Conservation (phyloP, 2,113 vertebrate genomes). For the Ageneiosus marmoratus region DNA sequence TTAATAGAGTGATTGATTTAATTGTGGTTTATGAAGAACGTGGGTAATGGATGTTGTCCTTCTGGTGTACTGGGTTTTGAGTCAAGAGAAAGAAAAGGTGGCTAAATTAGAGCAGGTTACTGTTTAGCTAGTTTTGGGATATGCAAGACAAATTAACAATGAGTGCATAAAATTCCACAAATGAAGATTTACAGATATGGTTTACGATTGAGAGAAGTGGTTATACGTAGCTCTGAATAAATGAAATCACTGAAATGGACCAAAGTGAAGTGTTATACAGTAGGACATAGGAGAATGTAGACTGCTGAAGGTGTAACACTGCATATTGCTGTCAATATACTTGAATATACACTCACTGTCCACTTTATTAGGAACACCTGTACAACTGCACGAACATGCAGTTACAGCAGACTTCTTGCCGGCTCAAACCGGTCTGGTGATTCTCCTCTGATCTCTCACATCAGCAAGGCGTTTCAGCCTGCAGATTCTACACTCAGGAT, state of each 20-base stretch:
- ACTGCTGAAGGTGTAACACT: conserved; percentile 21
- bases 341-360: background rate
- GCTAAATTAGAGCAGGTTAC: background rate
- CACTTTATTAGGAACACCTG: background rate
- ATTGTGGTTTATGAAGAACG: conserved; percentile 19
- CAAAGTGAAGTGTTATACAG: background rate
- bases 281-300: background rate
- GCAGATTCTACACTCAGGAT: background rate
- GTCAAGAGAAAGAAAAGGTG: background rate
- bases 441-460: background rate
- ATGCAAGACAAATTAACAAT: background rate
- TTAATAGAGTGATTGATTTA: conserved; percentile 11
- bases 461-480: background rate
- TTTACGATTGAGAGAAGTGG: background rate
- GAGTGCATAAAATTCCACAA: background rate
- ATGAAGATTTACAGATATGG: background rate
- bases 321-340: conserved; percentile 13
- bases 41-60: conserved; percentile 12
- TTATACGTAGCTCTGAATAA: background rate
- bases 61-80: background rate
- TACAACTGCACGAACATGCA: background rate
- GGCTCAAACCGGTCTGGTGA: background rate
- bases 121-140: background rate
- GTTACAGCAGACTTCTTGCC: background rate
- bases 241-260: background rate